These are phyloP conservation scores for Dipodomys stephensi DNA, from an alignment of 2,113 vertebrate species.

Conservation along the genomic window DNA sequence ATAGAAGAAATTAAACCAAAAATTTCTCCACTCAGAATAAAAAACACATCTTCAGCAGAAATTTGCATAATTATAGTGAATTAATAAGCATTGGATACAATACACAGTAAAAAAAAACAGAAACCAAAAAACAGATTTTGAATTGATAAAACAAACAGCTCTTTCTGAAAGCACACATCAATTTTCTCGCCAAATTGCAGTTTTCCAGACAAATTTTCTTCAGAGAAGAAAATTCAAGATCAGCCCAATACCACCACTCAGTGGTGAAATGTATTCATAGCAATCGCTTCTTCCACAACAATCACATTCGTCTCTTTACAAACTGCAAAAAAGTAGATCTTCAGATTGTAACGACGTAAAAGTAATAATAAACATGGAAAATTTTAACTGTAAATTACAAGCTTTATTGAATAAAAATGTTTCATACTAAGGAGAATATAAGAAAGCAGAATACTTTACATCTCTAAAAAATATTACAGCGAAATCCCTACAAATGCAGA, in stretches of 20 bases:
- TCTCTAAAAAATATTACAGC: slow-evolving; percentile 85
- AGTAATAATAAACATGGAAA: neutral
- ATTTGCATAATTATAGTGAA: slow-evolving; percentile 35
- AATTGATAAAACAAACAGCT: slow-evolving; percentile 57
- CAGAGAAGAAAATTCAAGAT: neutral
- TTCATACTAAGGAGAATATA: slow-evolving; percentile 84
- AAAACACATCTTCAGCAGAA: slow-evolving; percentile 39
- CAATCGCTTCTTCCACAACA: neutral
- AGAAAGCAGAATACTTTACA: slow-evolving; percentile 89
- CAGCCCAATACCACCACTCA: slow-evolving; percentile 65
- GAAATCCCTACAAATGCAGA: slow-evolving; percentile 85
- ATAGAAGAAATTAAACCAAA: slow-evolving; percentile 33
- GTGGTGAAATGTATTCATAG: slow-evolving; percentile 34
- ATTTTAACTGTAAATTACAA: slow-evolving; percentile 72
- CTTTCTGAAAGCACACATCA: slow-evolving; percentile 34
- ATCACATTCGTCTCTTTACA: neutral
- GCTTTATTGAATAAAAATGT: slow-evolving; percentile 89
- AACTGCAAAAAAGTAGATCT: slow-evolving; percentile 24
- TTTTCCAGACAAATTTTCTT: slow-evolving; percentile 55
- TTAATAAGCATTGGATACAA: slow-evolving; percentile 56
- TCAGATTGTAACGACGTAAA: neutral
- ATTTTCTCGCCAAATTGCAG: slow-evolving; percentile 67
- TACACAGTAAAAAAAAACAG: slow-evolving; percentile 41
- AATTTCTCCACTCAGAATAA: neutral
- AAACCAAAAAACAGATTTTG: slow-evolving; percentile 35